Conservation (phyloP, 2,888 invertebrate genomes). For the Drosophila cognata region DNA sequence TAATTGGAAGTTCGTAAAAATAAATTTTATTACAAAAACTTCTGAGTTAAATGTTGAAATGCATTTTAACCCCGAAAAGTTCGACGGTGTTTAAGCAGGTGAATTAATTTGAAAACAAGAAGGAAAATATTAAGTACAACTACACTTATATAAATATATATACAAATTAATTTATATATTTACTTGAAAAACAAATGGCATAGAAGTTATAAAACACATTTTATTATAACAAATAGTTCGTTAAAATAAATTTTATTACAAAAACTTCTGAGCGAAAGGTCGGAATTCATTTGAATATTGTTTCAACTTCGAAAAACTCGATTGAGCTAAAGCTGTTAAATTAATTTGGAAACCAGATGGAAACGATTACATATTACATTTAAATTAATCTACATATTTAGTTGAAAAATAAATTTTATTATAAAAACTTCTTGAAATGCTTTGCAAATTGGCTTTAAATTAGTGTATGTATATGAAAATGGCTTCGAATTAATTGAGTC, state of each 20-base stretch:
- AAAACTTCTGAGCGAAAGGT: background rate
- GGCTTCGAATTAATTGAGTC: background rate
- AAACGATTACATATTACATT: background rate
- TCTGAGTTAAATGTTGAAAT: background rate
- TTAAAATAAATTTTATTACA: background rate
- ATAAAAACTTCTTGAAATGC: background rate
- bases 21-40: background rate
- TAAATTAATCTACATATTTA: background rate
- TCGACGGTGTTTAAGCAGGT: background rate
- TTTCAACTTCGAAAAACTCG: background rate
- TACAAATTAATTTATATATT: background rate
- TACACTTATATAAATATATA: background rate
- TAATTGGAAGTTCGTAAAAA: background rate
- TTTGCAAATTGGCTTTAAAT: background rate
- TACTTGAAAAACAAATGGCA: background rate
- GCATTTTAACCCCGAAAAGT: constrained; percentile 3
- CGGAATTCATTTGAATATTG: background rate
- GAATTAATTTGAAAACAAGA: constrained; percentile 12
- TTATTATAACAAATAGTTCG: background rate
- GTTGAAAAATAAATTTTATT: background rate
- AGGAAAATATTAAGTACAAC: background rate
- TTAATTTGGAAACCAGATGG: constrained; percentile 7
- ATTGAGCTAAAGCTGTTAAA: constrained; percentile 1
- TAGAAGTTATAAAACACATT: too few relatives aligned
- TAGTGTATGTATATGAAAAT: background rate